A percentile compares a stretch with the other conserved stretches of the same genome.
Evolutionary conservation across 1,140 invertebrate species (phyloP).

Genomic region (Halyomorpha halys): DNA sequence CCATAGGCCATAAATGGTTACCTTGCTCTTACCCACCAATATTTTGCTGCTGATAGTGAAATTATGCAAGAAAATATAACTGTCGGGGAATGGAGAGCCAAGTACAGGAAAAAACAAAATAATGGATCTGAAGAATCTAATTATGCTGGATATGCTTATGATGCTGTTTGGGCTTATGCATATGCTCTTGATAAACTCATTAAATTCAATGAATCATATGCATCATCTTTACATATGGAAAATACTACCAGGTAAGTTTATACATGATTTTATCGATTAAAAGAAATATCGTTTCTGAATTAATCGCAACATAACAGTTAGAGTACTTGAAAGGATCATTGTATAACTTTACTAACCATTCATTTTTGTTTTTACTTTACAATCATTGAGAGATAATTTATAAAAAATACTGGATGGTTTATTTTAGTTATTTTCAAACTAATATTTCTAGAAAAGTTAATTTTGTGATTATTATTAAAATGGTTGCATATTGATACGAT

Average conservation of each 20-base stretch:
- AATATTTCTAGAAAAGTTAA: no score
- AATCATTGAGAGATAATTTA: no score
- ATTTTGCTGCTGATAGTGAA: slow-evolving; percentile 48
- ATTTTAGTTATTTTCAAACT: no score
- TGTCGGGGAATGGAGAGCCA: slow-evolving; percentile 45
- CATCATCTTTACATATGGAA: slow-evolving; percentile 47
- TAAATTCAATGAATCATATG: slow-evolving; percentile 44
- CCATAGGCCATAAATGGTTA: slow-evolving; percentile 60
- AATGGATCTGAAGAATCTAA: slow-evolving; percentile 30
- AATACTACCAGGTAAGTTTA: slow-evolving; percentile 45
- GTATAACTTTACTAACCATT: no score
- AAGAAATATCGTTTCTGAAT: slow-evolving; percentile 29
- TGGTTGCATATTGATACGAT: no score
- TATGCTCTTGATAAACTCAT: slow-evolving; percentile 55
- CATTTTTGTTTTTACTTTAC: no score
- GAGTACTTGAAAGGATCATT: no score
- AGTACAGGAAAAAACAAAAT: slow-evolving; percentile 36
- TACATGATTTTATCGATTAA: slow-evolving; percentile 34
- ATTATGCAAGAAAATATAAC: slow-evolving; percentile 56
- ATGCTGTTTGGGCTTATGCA: slow-evolving; percentile 77
- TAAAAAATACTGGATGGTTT: no score
- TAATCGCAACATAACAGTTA: no score
- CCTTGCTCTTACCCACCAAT: slow-evolving; percentile 57
- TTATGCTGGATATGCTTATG: slow-evolving; percentile 70
- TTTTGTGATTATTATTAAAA: no score